phyloP scores from a whole-genome alignment of 2,113 vertebrate species.

The Narcine bancroftii region DNA sequence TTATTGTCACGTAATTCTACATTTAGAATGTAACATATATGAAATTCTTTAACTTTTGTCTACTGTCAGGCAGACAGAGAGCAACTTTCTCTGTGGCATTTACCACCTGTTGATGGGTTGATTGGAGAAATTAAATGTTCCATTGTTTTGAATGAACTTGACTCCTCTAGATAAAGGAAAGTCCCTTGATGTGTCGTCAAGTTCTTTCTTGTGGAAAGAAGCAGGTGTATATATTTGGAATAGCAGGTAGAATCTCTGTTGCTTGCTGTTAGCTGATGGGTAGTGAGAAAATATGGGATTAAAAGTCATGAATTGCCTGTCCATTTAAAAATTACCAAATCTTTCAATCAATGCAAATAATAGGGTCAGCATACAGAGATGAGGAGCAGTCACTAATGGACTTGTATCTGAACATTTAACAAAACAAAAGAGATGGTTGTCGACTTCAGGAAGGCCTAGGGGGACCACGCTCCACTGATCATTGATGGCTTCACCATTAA shows the following conservation, averaged over 20 bases:
- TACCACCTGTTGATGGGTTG: background rate
- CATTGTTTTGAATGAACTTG: background rate
- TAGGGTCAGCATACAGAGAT: no score
- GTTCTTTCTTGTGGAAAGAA: background rate
- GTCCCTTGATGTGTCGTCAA: background rate
- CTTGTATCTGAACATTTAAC: no score
- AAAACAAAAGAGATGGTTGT: no score
- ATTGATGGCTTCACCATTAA: no score
- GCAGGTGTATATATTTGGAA: background rate
- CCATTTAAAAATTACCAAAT: background rate
- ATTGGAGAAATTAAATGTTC: conserved; percentile 16
- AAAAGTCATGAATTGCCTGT: background rate
- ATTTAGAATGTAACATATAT: no score
- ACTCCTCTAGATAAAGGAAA: background rate
- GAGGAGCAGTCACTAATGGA: no score
- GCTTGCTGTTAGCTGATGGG: background rate
- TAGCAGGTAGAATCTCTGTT: background rate
- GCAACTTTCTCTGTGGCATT: conserved; percentile 2
- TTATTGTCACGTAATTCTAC: no score
- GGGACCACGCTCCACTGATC: no score
- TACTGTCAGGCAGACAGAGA: no score
- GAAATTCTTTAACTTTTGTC: no score
- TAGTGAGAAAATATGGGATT: background rate
- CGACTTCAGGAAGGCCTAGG: no score
- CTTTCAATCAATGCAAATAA: background rate